Evolutionary conservation across 2,113 vertebrate genomes (phyloP).

Genomic region (Ondatra zibethicus): DNA sequence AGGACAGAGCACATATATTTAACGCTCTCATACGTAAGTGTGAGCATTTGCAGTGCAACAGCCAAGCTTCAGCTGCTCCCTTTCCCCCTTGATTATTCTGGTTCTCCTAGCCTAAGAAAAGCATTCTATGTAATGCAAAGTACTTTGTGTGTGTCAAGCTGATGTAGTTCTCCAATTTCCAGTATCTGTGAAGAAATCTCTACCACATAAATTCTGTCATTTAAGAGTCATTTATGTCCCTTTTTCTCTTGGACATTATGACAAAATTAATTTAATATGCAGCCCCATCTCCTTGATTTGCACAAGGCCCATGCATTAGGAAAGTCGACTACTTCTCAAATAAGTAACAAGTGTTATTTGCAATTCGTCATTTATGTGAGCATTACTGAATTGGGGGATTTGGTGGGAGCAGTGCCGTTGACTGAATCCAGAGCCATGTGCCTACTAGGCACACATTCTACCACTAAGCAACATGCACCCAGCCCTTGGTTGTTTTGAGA

Average conservation of each 20-base stretch:
- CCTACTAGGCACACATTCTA: neutral
- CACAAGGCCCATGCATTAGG: neutral
- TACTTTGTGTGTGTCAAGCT: constrained; percentile 14
- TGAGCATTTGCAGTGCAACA: neutral
- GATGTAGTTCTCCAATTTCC: neutral
- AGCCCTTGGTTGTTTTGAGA: neutral
- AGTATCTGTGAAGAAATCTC: neutral
- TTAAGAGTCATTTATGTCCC: neutral
- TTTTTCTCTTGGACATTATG: constrained; percentile 13
- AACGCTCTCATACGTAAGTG: neutral
- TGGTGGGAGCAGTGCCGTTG: neutral
- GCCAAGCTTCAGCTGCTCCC: neutral
- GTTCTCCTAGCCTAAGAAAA: neutral
- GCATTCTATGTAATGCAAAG: neutral
- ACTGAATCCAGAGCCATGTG: neutral
- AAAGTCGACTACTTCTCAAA: constrained; percentile 2
- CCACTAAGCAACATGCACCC: too few species aligned
- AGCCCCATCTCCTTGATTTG: neutral
- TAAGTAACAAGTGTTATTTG: neutral
- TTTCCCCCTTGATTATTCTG: neutral
- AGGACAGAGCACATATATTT: neutral
- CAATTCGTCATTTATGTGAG: neutral
- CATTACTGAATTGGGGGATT: neutral
- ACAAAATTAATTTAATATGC: neutral
- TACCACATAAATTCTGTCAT: constrained; percentile 9